These are phyloP conservation scores for Calephelis nemesis DNA, from an alignment of 1,140 invertebrate species.

Conservation along the genomic window DNA sequence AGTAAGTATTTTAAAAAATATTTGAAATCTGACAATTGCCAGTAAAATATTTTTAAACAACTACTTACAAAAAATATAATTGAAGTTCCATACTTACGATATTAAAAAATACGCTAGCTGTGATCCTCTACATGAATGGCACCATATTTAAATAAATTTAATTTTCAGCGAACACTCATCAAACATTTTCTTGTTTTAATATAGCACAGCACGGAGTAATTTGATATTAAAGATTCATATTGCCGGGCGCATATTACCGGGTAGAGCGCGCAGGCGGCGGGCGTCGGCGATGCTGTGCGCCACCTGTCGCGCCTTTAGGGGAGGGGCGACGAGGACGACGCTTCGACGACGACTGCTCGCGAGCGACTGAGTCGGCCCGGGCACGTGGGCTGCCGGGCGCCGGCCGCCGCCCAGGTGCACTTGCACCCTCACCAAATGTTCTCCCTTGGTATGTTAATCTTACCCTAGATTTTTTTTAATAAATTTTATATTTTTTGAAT, in stretches of 20 bases:
- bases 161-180: constrained; percentile 28
- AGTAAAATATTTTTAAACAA: background rate
- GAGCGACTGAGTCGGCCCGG: constrained; percentile 61
- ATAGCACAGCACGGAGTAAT: constrained; percentile 52
- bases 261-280: constrained; percentile 60
- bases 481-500: too few relatives aligned
- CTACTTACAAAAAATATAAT: background rate
- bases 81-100: constrained; percentile 26
- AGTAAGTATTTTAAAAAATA: background rate
- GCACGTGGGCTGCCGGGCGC: constrained; percentile 59
- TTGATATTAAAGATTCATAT: constrained; percentile 63
- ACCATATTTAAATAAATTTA: constrained; percentile 29
- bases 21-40: background rate
- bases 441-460: constrained; percentile 23
- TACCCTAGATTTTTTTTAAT: too few relatives aligned
- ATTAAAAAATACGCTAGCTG: constrained; percentile 19
- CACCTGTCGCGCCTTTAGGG: constrained; percentile 58
- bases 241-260: constrained; percentile 46
- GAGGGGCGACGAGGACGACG: constrained; percentile 23
- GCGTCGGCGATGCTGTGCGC: constrained; percentile 63
- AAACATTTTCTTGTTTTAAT: constrained; percentile 28
- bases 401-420: constrained; percentile 66
- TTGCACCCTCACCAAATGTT: constrained; percentile 39
- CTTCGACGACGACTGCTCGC: constrained; percentile 44
- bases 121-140: constrained; percentile 22